phyloP scores from a whole-genome alignment of 1,140 invertebrate species.

The Drosophila triauraria region DNA sequence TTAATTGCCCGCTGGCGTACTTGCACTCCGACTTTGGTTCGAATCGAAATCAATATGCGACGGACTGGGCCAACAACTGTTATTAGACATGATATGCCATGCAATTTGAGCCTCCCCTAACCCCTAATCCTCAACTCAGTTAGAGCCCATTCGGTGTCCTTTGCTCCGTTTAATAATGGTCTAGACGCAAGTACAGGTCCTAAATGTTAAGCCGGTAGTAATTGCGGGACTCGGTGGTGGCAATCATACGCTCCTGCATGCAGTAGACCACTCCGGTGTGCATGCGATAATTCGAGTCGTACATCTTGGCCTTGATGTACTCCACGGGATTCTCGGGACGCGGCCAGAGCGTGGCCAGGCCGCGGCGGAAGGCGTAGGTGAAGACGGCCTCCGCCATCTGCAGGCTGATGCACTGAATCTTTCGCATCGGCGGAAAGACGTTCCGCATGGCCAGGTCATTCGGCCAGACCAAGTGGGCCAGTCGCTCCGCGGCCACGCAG shows the following conservation, averaged over 20 bases:
- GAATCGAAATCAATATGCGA: constrained; percentile 63
- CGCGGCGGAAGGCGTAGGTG: constrained; percentile 39
- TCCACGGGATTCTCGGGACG: constrained; percentile 44
- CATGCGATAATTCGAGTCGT: constrained; percentile 12
- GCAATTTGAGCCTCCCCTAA: constrained; percentile 28
- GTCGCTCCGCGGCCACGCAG: constrained; percentile 93
- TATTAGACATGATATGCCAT: constrained; percentile 50
- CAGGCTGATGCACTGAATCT: constrained; percentile 94
- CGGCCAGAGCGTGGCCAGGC: constrained; percentile 58
- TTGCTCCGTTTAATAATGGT: constrained; percentile 36
- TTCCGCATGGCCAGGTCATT: constrained; percentile 93
- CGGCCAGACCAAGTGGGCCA: constrained; percentile 93
- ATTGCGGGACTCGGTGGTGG: constrained; percentile 36
- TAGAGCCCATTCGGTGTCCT: not conserved
- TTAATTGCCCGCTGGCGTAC: constrained; percentile 64
- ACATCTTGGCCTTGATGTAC: constrained; percentile 44
- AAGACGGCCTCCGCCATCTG: constrained; percentile 94
- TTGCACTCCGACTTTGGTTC: constrained; percentile 46
- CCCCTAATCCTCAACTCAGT: not conserved
- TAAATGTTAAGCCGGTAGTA: constrained; percentile 41
- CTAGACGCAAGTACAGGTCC: constrained; percentile 11
- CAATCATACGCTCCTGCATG: constrained; percentile 23
- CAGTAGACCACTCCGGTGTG: constrained; percentile 22
- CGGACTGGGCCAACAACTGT: constrained; percentile 42
- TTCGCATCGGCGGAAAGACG: constrained; percentile 95